Percentiles rank a stretch among this genome's conserved stretches.
Evolutionary conservation across 1,140 invertebrate genomes (phyloP).

Genomic region (Aphelinus certus): DNA sequence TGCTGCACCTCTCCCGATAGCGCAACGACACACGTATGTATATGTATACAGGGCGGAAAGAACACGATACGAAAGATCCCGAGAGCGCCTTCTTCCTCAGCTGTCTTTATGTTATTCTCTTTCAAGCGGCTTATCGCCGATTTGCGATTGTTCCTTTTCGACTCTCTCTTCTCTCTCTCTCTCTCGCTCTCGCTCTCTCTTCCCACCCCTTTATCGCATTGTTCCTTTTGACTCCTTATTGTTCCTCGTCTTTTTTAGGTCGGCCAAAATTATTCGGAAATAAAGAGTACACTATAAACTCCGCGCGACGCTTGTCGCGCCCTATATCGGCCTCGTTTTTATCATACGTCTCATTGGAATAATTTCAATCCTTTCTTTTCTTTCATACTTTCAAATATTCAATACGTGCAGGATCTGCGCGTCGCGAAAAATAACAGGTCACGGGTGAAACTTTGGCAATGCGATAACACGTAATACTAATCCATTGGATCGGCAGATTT

Average conservation of each 20-base stretch:
- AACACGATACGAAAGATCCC: conserved; percentile 29
- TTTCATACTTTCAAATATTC: too few species aligned
- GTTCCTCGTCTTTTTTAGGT: not conserved
- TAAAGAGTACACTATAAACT: too few species aligned
- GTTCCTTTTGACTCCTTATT: not conserved
- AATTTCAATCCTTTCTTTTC: conserved; percentile 16
- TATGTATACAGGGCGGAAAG: not conserved
- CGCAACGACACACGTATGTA: not conserved
- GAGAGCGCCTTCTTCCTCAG: conserved; percentile 8
- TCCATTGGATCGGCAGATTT: too few species aligned
- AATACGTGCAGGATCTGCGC: too few species aligned
- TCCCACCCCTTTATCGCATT: conserved; percentile 25
- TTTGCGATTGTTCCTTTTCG: conserved; percentile 29
- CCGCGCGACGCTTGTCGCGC: too few species aligned
- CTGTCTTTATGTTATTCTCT: conserved; percentile 17
- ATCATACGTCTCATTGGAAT: conserved; percentile 28
- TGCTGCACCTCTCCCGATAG: too few species aligned
- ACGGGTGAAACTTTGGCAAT: too few species aligned
- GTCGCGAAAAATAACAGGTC: too few species aligned
- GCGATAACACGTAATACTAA: too few species aligned
- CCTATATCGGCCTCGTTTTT: not conserved
- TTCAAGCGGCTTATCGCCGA: conserved; percentile 34
- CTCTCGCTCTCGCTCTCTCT: too few species aligned
- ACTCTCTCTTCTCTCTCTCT: too few species aligned
- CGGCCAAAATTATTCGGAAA: conserved; percentile 10